Evolutionary conservation across 2,797 vertebrate species (phyloP).

Genomic region (Alauda arvensis): DNA sequence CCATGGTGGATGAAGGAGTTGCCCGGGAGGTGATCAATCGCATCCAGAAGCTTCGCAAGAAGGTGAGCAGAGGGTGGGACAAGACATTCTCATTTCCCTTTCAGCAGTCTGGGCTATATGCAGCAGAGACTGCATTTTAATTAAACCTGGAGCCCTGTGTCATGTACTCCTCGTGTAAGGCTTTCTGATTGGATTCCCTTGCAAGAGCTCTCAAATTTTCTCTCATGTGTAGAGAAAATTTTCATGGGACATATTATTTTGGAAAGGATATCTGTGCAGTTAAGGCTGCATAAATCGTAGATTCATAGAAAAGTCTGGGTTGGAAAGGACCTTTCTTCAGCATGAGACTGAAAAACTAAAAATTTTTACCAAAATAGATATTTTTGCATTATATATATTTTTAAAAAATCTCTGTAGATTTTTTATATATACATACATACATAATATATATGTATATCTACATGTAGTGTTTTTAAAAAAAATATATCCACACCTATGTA

Average conservation of each 20-base stretch:
- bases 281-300: background rate
- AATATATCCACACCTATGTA: background rate
- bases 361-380: background rate
- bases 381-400: background rate
- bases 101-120: background rate
- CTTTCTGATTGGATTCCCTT: background rate
- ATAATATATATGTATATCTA: background rate
- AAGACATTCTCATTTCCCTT: background rate
- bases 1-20: constrained; percentile 95
- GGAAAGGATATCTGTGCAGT: background rate
- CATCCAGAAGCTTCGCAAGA: constrained; percentile 97
- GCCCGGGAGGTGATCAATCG: constrained; percentile 97
- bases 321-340: background rate
- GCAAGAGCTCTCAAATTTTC: background rate
- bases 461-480: background rate
- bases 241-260: rapidly evolving
- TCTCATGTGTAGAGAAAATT: background rate
- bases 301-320: background rate
- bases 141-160: background rate
- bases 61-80: constrained; percentile 73
- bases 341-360: background rate
- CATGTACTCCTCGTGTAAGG: background rate
- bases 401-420: background rate
- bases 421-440: background rate
- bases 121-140: background rate